phyloP scores from a whole-genome alignment of 2,888 invertebrate species.

The Unio pictorum region DNA sequence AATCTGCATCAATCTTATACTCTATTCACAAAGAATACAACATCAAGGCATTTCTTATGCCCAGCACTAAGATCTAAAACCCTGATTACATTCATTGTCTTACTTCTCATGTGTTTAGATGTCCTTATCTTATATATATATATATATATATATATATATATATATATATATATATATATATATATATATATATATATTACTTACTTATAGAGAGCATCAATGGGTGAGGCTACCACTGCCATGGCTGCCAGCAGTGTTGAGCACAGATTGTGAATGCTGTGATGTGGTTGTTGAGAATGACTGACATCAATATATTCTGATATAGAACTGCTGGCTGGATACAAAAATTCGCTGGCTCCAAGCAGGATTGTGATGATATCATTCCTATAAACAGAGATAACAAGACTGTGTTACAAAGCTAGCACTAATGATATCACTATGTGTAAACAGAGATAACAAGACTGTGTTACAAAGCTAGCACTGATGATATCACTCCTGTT shows the following conservation, averaged over 20 bases:
- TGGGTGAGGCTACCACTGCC: slow-evolving; percentile 60
- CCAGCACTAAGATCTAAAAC: no score
- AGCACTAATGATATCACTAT: slow-evolving; percentile 56
- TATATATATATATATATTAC: not conserved
- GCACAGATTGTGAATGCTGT: slow-evolving; percentile 66
- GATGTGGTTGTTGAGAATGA: slow-evolving; percentile 57
- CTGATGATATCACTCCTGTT: no score
- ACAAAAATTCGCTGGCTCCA: slow-evolving; percentile 58
- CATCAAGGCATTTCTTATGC: no score
- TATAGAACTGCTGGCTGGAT: slow-evolving; percentile 47
- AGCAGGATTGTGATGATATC: slow-evolving; percentile 61
- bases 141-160: no score
- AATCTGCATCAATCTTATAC: no score
- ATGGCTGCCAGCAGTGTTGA: slow-evolving; percentile 59
- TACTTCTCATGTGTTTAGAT: no score
- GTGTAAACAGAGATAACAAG: slow-evolving; percentile 53
- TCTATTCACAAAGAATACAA: no score
- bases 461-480: slow-evolving; percentile 57
- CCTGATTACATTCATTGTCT: no score
- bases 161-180: no score
- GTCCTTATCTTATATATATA: no score
- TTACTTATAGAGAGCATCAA: slow-evolving; percentile 65
- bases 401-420: slow-evolving; percentile 56
- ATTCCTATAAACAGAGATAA: slow-evolving; percentile 50
- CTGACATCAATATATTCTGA: slow-evolving; percentile 59